These are phyloP conservation scores for Stomorhina lunata DNA, from an alignment of 2,888 invertebrate species.

Conservation along the genomic window DNA sequence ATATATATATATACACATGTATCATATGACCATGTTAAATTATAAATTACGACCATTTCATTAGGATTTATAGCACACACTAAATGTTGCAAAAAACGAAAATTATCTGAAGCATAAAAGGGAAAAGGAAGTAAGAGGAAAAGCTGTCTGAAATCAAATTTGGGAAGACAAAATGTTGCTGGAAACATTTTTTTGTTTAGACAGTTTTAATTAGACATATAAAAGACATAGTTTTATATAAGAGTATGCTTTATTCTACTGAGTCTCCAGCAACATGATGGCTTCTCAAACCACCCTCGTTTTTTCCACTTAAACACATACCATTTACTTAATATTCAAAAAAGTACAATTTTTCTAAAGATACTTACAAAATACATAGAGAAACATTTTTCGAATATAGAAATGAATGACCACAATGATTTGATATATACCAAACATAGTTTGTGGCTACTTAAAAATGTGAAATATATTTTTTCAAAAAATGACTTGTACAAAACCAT, in stretches of 20 bases:
- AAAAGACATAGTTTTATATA: too few relatives aligned
- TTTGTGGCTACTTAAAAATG: slow-evolving; percentile 52
- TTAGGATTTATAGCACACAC: slow-evolving; percentile 67
- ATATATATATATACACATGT: background rate
- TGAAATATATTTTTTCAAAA: background rate
- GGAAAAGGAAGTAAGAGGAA: background rate
- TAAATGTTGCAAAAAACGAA: slow-evolving; percentile 18
- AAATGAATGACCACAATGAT: slow-evolving; percentile 54
- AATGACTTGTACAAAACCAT: background rate
- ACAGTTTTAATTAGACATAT: too few relatives aligned
- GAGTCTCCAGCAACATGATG: too few relatives aligned
- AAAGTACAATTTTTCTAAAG: slow-evolving; percentile 3
- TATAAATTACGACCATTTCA: slow-evolving; percentile 67
- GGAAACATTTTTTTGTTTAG: too few relatives aligned
- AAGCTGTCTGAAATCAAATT: background rate
- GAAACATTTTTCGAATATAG: slow-evolving; percentile 11
- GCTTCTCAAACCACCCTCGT: background rate
- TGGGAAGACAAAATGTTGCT: background rate
- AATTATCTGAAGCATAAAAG: slow-evolving; percentile 1
- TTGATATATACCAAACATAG: slow-evolving; percentile 49
- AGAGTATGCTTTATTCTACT: too few relatives aligned
- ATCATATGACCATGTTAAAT: slow-evolving; percentile 40
- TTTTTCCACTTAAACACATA: background rate
- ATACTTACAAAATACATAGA: slow-evolving; percentile 8
- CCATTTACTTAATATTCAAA: too few relatives aligned